Evolutionary conservation across 2,113 vertebrate species (phyloP).

Genomic region (Physeter macrocephalus): DNA sequence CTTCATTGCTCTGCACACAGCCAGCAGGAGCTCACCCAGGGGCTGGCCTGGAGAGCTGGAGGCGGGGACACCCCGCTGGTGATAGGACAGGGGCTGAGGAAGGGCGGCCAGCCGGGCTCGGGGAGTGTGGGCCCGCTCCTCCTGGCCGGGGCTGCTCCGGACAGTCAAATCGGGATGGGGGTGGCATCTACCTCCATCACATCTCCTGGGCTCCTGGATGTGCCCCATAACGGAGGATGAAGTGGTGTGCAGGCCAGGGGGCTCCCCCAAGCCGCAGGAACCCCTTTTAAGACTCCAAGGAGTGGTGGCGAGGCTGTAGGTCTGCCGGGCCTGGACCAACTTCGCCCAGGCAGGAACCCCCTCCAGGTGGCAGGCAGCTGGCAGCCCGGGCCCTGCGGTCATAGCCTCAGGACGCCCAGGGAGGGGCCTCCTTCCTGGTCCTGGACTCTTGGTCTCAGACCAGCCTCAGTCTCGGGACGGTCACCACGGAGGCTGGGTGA

Average conservation of each 20-base stretch:
- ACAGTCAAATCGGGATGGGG: neutral
- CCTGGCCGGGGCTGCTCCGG: neutral
- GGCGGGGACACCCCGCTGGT: no score
- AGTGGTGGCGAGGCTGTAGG: neutral
- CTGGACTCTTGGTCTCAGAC: neutral
- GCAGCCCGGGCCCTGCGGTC: neutral
- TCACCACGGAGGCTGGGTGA: neutral
- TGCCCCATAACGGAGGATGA: neutral
- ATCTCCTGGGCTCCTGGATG: accelerated
- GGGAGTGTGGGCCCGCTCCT: neutral
- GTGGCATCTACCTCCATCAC: neutral
- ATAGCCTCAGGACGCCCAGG: neutral
- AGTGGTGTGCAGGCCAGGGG: neutral
- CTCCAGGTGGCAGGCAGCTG: neutral
- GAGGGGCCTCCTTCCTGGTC: neutral
- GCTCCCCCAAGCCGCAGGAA: neutral
- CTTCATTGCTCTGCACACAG: no score
- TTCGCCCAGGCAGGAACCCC: neutral
- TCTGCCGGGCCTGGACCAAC: neutral
- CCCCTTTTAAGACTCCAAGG: neutral
- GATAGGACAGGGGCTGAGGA: no score
- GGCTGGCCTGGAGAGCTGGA: neutral
- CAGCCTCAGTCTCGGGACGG: neutral
- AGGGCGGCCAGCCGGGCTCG: neutral
- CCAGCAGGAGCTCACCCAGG: neutral